Conservation (phyloP, 2,888 invertebrate species). For the Thymelicus lineola region DNA sequence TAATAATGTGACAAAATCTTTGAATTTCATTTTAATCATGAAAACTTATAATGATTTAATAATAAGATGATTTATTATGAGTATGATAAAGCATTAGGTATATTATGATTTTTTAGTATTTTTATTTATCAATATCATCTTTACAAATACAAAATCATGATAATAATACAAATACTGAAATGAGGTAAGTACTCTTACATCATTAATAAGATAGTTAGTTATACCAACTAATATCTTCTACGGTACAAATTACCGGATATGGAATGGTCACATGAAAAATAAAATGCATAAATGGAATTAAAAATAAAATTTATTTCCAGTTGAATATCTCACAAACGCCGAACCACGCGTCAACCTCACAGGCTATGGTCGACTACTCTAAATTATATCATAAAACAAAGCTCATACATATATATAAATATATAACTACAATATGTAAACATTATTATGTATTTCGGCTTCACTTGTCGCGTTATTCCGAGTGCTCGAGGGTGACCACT, state of each 20-base stretch:
- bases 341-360: constrained; percentile 62
- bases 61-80: too few relatives aligned
- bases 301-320: constrained; percentile 84
- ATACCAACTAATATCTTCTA: too few relatives aligned
- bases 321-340: constrained; percentile 80
- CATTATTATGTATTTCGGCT: constrained; percentile 53
- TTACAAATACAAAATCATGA: too few relatives aligned
- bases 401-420: constrained; percentile 78
- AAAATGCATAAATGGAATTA: constrained; percentile 71
- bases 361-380: constrained; percentile 65
- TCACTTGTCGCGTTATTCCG: constrained; percentile 44
- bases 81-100: too few relatives aligned
- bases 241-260: background rate
- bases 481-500: background rate
- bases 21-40: background rate
- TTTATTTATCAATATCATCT: too few relatives aligned
- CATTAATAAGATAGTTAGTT: too few relatives aligned
- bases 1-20: background rate
- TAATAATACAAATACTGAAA: too few relatives aligned
- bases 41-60: background rate
- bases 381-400: constrained; percentile 74
- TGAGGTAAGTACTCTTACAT: too few relatives aligned
- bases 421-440: constrained; percentile 76
- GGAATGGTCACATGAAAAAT: constrained; percentile 39
- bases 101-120: too few relatives aligned